Evolutionary conservation across 2,113 vertebrate species (phyloP).

Genomic region (Tragelaphus scriptus): DNA sequence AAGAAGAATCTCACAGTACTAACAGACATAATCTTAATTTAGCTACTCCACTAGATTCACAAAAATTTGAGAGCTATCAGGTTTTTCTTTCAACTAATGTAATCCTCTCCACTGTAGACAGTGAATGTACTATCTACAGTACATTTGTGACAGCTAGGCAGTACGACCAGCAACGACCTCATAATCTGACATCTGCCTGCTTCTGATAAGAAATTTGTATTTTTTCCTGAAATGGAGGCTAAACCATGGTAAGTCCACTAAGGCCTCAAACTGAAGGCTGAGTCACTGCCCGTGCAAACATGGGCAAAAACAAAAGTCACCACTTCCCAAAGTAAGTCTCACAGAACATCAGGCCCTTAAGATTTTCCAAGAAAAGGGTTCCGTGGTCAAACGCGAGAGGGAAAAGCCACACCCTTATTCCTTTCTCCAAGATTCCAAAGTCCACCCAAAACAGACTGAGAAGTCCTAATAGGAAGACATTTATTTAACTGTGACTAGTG

Average conservation of each 20-base stretch:
- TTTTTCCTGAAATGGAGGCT: neutral
- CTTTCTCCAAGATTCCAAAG: neutral
- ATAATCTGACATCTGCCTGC: neutral
- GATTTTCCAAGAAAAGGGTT: neutral
- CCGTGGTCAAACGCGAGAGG: accelerated
- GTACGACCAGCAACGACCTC: accelerated
- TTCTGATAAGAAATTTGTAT: neutral
- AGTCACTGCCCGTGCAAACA: neutral
- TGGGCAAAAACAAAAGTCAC: neutral
- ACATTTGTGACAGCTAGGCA: neutral
- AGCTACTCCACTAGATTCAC: neutral
- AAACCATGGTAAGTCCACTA: neutral
- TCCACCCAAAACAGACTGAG: neutral
- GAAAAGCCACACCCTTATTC: neutral
- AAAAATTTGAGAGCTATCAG: neutral
- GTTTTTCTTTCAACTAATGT: neutral
- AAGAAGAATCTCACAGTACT: conserved; percentile 46
- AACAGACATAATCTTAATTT: conserved; percentile 47
- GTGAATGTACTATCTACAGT: too few species aligned
- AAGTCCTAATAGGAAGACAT: neutral
- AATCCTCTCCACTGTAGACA: neutral
- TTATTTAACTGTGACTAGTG: neutral
- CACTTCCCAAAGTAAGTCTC: neutral
- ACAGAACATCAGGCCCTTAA: neutral
- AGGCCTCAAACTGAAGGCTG: neutral